Base-by-base conservation (phyloP, 2,888 invertebrate genomes). In the Ophion obscuratus region DNA sequence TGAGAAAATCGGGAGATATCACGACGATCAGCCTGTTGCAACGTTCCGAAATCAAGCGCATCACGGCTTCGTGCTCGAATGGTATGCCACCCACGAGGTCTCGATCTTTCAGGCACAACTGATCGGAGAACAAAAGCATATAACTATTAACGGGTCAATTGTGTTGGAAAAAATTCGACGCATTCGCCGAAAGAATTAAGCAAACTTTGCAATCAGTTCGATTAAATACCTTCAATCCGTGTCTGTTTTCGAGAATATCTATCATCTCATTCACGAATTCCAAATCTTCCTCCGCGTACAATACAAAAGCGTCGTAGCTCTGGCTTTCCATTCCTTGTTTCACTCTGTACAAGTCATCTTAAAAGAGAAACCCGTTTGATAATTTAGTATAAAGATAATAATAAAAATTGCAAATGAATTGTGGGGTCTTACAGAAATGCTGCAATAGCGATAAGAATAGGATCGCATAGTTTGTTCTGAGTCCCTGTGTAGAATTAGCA, bases 11-110 rank as follows among this genome's bases (percentile, higher is more conserved):
- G 0, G 97, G 96, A 0, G 98, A 97, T 88, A 97, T 95, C 81
- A 99, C 96, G 0, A 97, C 96, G 84, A 98, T 96, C 88, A 98
- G 95, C 90, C 97, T 95, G 87, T 96, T 96, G 92, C 98, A 98
- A 44, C 98, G 95, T 89, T 97, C 96, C 4, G 96, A 95, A 91
- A 98, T 97, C 73, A 98, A 94, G 89, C 95, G 95, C 80, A 97
- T 95, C 10, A 98, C 95, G 0, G 97, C 96, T 87, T 96, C 96
- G 91, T 97, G 96, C 91, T 96, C 96, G 83, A 97, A 97, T 73
- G 95, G 95, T 84, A 96, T 94, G 0, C 97, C 97, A 1, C 96
- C 96, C 64, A 97, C 94, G 74, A 98, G 93, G 93, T 97, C 97
- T 85, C 97, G 94, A 89, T 97, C 97, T 92, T 96, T 97, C 2